These are phyloP conservation scores for Oscheius sp. DNA, from an alignment of 2,888 invertebrate species.

Conservation along the genomic window DNA sequence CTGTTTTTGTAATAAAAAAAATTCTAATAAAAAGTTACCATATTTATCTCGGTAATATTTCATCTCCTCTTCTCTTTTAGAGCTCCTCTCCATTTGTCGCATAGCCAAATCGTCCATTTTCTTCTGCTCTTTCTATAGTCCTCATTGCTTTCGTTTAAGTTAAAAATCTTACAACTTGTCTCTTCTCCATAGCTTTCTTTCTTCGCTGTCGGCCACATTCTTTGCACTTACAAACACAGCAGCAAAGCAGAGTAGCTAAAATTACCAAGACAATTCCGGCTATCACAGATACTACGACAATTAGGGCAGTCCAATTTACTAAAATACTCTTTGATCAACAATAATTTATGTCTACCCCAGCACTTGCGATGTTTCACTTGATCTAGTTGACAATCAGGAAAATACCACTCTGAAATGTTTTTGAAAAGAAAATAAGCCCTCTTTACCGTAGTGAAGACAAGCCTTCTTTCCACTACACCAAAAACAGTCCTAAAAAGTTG, in stretches of 20 bases:
- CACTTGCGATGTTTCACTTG: constrained; percentile 54
- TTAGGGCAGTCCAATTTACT: constrained; percentile 55
- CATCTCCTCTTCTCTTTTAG: constrained; percentile 8
- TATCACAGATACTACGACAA: constrained; percentile 50
- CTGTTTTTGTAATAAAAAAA: neutral
- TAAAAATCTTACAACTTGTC: constrained; percentile 27
- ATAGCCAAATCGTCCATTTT: constrained; percentile 17
- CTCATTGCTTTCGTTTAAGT: neutral
- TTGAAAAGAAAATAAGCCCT: too few species aligned
- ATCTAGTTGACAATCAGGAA: constrained; percentile 53
- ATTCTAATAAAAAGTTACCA: neutral
- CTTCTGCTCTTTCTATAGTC: constrained; percentile 10
- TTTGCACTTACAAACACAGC: constrained; percentile 44
- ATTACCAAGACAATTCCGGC: constrained; percentile 46
- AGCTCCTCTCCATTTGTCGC: constrained; percentile 12
- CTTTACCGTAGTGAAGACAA: too few species aligned
- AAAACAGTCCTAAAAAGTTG: constrained; percentile 44
- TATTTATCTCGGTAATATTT: constrained; percentile 18
- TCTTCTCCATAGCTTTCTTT: constrained; percentile 39
- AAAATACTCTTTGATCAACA: too few species aligned
- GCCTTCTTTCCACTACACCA: constrained; percentile 58
- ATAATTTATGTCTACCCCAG: constrained; percentile 47
- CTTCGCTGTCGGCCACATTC: constrained; percentile 39
- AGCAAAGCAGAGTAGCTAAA: constrained; percentile 40
- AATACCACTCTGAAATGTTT: constrained; percentile 56